Base-by-base conservation (phyloP, 2,888 invertebrate genomes). In the Rhodophaea formosa region DNA sequence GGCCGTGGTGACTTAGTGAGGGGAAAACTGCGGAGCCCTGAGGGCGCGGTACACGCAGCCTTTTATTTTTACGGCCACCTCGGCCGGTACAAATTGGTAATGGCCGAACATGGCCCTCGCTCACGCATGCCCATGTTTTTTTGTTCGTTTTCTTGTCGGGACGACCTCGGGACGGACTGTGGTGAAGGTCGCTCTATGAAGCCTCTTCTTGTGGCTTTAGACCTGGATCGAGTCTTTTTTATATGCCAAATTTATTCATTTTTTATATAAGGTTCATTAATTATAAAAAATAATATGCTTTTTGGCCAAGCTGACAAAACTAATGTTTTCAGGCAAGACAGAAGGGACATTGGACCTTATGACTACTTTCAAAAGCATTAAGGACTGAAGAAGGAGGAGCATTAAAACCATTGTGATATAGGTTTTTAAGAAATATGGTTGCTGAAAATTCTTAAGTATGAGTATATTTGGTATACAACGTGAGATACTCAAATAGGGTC, bases 71-170 rank as follows among this genome's bases (percentile, higher is more conserved):
- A 58, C 43, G 44, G 49, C 55, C 60, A 60, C 60, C 57, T 59
- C 61, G 53, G 53, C 51, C 43, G 57, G 16, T 64, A 64, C 64
- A 64, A 64, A 64, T 62, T 64, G 64, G 60, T 62, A 49, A 49
- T 53, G 62, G 42, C 56, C 52, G 47, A 56, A 53, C 53, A 56
- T 43, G 56, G 47, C 39, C 16, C 54, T 47, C 42, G 49, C 56
- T 49, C 56, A 43, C 56, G 56, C 56, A 49, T 56, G 47, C 56
- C 23, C 42, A 39, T n/a, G 16, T 47, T 56, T 53, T 55, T 56
- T 56, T 51, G 49, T 56, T 49, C 30, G 3, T 43, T 56, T 49
- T 57, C 59, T 59, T 62, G 54, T 46, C 59, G 58, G 65, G 59
- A 60, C 62, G 52, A n/a, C 45, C 39, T 23, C 53, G 66, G 65